Conservation (phyloP, 2,888 invertebrate species). For the Caenorhabditis sp. region DNA sequence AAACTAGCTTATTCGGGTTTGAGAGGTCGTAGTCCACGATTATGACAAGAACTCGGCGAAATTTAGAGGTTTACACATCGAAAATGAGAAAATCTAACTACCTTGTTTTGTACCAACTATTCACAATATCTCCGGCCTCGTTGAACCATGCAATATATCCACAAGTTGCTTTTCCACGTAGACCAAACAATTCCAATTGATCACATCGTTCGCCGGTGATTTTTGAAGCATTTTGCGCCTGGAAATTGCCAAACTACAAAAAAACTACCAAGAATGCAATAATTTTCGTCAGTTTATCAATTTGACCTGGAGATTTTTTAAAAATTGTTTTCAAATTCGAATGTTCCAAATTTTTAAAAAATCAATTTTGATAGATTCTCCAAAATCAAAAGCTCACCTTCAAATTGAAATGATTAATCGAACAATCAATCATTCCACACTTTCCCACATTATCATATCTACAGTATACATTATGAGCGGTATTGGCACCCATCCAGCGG, state of each 20-base stretch:
- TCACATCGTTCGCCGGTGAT: conserved; percentile 63
- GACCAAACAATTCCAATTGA: conserved; percentile 58
- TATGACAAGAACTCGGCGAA: no score
- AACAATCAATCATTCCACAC: conserved; percentile 62
- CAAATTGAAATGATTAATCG: conserved; percentile 59
- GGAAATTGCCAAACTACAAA: conserved; percentile 3
- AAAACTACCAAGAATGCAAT: not conserved
- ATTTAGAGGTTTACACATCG: not conserved
- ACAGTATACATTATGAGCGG: conserved; percentile 66
- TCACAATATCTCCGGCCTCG: conserved; percentile 55
- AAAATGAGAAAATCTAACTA: conserved; percentile 10
- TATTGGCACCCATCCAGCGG: conserved; percentile 68
- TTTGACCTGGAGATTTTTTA: conserved; percentile 1
- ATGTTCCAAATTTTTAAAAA: no score
- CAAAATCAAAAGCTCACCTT: conserved; percentile 14
- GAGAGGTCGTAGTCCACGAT: no score
- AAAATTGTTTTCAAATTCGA: no score
- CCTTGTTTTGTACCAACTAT: conserved; percentile 69
- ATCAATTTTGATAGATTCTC: not conserved
- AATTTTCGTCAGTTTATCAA: no score
- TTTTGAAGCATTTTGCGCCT: conserved; percentile 54
- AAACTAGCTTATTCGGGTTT: no score
- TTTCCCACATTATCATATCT: conserved; percentile 59
- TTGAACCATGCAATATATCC: conserved; percentile 69
- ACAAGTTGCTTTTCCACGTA: conserved; percentile 63